phyloP scores from a whole-genome alignment of 2,888 invertebrate species.

The Caenorhabditis sp. region DNA sequence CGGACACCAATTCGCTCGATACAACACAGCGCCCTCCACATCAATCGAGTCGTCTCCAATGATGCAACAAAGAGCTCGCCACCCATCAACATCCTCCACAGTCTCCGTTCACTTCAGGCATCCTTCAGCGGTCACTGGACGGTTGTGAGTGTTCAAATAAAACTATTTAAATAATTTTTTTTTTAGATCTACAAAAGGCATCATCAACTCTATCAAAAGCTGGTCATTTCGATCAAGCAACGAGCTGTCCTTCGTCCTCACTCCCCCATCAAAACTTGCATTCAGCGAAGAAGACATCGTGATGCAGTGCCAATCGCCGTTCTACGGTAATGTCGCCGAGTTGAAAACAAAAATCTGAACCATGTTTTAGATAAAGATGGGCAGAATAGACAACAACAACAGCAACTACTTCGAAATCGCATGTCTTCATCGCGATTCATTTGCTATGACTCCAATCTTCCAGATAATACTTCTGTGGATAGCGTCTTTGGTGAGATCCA shows the following conservation, averaged over 20 bases:
- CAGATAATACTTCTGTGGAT: slow-evolving; percentile 50
- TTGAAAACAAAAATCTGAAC: too few relatives aligned
- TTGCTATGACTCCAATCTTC: slow-evolving; percentile 37
- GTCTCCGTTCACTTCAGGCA: slow-evolving; percentile 57
- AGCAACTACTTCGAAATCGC: slow-evolving; percentile 5
- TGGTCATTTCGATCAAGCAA: slow-evolving; percentile 55
- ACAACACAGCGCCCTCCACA: slow-evolving; percentile 14
- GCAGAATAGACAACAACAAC: slow-evolving; percentile 13
- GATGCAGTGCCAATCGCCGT: slow-evolving; percentile 56
- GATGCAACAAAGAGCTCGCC: slow-evolving; percentile 37
- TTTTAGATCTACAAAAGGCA: slow-evolving; percentile 45
- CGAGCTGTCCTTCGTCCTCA: slow-evolving; percentile 50
- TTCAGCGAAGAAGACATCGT: slow-evolving; percentile 63
- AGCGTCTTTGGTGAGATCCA: slow-evolving; percentile 54
- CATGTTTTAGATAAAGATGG: slow-evolving; percentile 4
- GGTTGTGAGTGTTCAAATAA: slow-evolving; percentile 28
- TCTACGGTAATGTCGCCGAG: slow-evolving; percentile 32
- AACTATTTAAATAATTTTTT: not conserved
- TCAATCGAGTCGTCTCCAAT: slow-evolving; percentile 39
- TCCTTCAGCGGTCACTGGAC: slow-evolving; percentile 26
- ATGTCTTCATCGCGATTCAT: slow-evolving; percentile 35
- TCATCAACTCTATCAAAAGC: slow-evolving; percentile 54
- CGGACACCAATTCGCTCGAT: slow-evolving; percentile 71
- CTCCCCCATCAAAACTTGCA: slow-evolving; percentile 40
- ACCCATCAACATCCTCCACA: slow-evolving; percentile 51